These are phyloP conservation scores for Tricholauxania praeusta DNA, from an alignment of 2,888 invertebrate species.

Conservation along the genomic window DNA sequence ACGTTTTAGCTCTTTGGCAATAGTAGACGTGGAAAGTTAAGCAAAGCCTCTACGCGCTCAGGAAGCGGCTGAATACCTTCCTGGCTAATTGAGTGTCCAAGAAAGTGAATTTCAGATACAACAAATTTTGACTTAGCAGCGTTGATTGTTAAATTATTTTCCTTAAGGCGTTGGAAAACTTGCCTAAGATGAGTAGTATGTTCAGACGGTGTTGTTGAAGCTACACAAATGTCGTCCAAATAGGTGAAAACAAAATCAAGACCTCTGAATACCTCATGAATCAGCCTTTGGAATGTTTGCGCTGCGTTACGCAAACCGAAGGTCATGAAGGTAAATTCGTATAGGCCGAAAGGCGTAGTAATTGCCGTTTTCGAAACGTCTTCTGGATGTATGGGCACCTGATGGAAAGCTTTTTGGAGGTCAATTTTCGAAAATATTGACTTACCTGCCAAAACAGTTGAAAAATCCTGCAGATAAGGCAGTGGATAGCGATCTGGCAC, in stretches of 20 bases:
- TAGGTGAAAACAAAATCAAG: too few species aligned
- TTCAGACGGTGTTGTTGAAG: too few species aligned
- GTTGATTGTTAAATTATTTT: conserved; percentile 49
- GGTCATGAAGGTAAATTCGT: not conserved
- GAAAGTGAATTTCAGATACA: conserved; percentile 31
- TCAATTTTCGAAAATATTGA: too few species aligned
- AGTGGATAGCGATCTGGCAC: conserved; percentile 33
- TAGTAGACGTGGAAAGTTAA: conserved; percentile 30
- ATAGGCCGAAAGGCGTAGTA: not conserved
- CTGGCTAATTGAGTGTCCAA: conserved; percentile 37
- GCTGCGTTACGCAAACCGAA: not conserved
- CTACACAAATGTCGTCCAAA: too few species aligned
- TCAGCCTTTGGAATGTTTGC: conserved; percentile 4
- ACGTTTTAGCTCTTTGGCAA: too few species aligned
- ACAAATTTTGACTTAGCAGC: conserved; percentile 38
- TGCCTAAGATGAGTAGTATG: too few species aligned
- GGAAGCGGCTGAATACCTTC: conserved; percentile 34
- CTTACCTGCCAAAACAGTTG: too few species aligned
- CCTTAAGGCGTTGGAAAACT: conserved; percentile 40
- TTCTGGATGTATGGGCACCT: not conserved
- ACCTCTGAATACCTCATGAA: not conserved
- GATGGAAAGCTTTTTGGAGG: too few species aligned
- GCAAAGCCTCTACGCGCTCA: conserved; percentile 32
- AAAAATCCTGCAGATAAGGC: not conserved
- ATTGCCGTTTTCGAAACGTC: not conserved